Evolutionary conservation across 2,888 invertebrate species (phyloP).

Genomic region (Leucania comma): DNA sequence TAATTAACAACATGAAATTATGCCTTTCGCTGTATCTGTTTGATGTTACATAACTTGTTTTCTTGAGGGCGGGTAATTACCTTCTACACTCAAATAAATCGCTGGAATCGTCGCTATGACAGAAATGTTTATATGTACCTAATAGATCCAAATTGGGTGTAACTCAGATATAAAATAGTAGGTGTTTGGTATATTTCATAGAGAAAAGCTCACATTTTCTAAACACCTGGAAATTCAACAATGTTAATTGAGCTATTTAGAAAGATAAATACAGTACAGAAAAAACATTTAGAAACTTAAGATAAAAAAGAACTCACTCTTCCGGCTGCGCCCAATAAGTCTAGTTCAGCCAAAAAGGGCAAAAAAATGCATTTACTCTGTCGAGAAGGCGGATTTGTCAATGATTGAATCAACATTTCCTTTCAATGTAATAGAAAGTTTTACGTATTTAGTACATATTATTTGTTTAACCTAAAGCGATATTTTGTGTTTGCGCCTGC

Average conservation of each 20-base stretch:
- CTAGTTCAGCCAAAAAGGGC: too few relatives aligned
- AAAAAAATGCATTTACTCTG: not conserved
- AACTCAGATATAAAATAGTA: too few relatives aligned
- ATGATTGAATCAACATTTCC: not conserved
- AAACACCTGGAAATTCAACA: not conserved
- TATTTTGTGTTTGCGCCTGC: not conserved
- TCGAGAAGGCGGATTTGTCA: not conserved
- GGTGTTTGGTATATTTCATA: not conserved
- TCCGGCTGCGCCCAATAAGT: too few relatives aligned
- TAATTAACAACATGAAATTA: slow-evolving; percentile 59
- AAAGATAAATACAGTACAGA: too few relatives aligned
- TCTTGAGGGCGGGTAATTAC: slow-evolving; percentile 15
- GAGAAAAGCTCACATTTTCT: not conserved
- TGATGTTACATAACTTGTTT: slow-evolving; percentile 21
- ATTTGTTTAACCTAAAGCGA: not conserved
- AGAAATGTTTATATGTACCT: not conserved
- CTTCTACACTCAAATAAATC: not conserved
- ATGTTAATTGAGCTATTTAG: not conserved
- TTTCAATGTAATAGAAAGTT: not conserved
- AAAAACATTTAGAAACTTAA: too few relatives aligned
- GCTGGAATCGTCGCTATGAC: not conserved
- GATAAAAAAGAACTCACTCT: too few relatives aligned
- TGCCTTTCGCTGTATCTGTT: slow-evolving; percentile 33
- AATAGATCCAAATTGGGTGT: not conserved
- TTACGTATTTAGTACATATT: not conserved